Evolutionary conservation across 2,113 vertebrate species (phyloP).

Genomic region (Elephas maximus): DNA sequence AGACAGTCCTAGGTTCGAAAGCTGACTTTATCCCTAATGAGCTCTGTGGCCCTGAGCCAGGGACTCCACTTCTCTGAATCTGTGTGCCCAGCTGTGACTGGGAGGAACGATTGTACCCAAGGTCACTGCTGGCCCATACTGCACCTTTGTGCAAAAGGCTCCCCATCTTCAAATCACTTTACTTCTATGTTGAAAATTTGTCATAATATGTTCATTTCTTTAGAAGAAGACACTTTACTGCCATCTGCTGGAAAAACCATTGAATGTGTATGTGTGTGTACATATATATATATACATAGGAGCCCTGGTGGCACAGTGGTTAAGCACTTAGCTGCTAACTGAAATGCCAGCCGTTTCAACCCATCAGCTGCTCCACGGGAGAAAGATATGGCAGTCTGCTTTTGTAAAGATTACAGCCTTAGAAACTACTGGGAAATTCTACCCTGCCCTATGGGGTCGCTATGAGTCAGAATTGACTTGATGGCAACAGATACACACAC

Average conservation of each 20-base stretch:
- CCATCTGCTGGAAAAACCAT: slow-evolving; percentile 72
- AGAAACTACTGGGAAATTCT: background rate
- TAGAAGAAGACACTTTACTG: slow-evolving; percentile 67
- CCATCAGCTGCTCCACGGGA: background rate
- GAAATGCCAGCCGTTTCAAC: background rate
- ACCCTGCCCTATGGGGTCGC: background rate
- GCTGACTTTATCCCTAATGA: background rate
- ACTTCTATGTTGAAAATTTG: background rate
- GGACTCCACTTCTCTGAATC: background rate
- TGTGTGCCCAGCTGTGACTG: background rate
- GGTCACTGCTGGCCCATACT: background rate
- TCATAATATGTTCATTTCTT: background rate
- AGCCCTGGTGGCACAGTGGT: background rate
- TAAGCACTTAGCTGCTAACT: background rate
- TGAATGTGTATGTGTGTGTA: background rate
- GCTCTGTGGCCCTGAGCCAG: background rate
- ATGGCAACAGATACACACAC: background rate
- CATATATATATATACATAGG: background rate
- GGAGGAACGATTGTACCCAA: background rate
- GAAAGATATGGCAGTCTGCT: background rate
- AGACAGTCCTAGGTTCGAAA: background rate
- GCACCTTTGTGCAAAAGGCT: background rate
- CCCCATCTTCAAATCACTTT: background rate
- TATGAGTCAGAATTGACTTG: background rate
- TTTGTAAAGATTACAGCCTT: background rate